Base-by-base conservation (phyloP, 2,797 vertebrate genomes). In the Leptodactylus fallax region DNA sequence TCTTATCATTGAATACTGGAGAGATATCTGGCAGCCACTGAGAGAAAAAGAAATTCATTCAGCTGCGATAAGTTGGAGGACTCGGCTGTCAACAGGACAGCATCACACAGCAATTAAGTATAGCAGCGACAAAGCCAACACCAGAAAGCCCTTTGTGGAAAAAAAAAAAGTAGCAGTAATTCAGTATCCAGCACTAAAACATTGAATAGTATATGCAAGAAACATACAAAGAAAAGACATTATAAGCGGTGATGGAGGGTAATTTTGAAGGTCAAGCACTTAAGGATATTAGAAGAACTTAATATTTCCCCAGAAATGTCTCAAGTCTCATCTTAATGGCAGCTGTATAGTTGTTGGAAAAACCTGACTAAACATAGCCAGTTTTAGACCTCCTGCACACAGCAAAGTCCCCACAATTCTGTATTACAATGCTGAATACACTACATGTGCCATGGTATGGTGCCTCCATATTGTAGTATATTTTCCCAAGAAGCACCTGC, bases 51-150 rank as follows among this genome's bases (percentile, higher is more conserved):
- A 61, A 78, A 85, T 47, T 60, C 19, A 77, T 85, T 63, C 55
- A 71, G 51, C 69, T 67, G 77, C 23, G 63, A 45, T 79, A 67
- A 23, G 85, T 85, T 85, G 72, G 67, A 85, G 56, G 36, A 81
- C 79, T 81, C 36, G 58, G 45, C 19, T 85, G 83, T 77, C 71
- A 84, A 76, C 83, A 76, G 13, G 71, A 85, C 23, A 17, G 45
- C n/a, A 53, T 60, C 72, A 63, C 58, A 53, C 74, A 36, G 17
- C 71, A 85, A 85, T 77, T 51, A 63, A 27, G n/a, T 23, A 77
- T 23, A 61, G 23, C 27, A 3, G 36, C 0, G 17, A 63, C 14
- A 19, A 23, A 51, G 49, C 21, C 45, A 63, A 74, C 36, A 80
- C 17, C 61, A 80, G 16, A 80, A 80, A 58, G 45, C 25, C 36